phyloP scores from a whole-genome alignment of 2,888 invertebrate species.

The Synanthedon tipuliformis region DNA sequence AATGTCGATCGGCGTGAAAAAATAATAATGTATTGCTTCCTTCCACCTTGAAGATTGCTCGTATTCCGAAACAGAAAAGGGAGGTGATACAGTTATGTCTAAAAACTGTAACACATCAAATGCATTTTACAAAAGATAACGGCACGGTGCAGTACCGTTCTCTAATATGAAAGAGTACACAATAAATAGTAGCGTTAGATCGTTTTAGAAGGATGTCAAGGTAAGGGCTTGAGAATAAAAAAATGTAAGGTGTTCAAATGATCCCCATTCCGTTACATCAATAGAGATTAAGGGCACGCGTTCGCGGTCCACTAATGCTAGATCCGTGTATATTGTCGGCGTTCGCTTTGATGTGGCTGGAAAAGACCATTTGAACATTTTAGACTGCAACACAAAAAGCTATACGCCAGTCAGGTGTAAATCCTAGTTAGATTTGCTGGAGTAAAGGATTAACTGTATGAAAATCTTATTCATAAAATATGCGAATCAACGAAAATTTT shows the following conservation, averaged over 20 bases:
- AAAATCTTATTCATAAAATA: background rate
- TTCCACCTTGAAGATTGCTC: conserved; percentile 53
- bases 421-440: conserved; percentile 1
- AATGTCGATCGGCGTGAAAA: conserved; percentile 57
- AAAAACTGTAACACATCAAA: conserved; percentile 61
- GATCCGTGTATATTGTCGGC: conserved; percentile 49
- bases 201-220: conserved; percentile 54
- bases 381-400: conserved; percentile 31
- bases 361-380: conserved; percentile 50
- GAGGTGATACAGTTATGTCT: conserved; percentile 58
- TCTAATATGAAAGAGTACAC: conserved; percentile 42
- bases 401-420: conserved; percentile 40
- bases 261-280: conserved; percentile 60
- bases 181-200: conserved; percentile 45
- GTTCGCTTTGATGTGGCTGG: conserved; percentile 55
- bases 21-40: conserved; percentile 63
- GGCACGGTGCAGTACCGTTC: conserved; percentile 49
- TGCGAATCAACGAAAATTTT: background rate
- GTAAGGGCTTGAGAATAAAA: conserved; percentile 29
- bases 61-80: conserved; percentile 33
- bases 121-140: conserved; percentile 49
- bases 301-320: conserved; percentile 32
- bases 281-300: conserved; percentile 67
- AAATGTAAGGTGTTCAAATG: conserved; percentile 60
- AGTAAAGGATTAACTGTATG: background rate